Evolutionary conservation across 1,140 invertebrate species (phyloP).

Genomic region (Cotesia chilonis): DNA sequence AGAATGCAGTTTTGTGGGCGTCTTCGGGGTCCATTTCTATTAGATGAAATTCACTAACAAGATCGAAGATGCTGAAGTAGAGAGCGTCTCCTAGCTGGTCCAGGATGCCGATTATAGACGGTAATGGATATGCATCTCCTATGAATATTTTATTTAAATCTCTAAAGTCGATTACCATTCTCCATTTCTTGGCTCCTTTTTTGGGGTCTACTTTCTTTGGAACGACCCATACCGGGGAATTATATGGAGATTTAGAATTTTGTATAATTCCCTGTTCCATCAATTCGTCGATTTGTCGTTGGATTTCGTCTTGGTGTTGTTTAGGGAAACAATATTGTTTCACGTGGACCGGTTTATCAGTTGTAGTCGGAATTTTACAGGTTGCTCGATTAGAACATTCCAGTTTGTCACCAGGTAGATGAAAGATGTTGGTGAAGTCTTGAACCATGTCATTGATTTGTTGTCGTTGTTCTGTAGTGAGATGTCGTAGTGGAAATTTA

Average conservation of each 20-base stretch:
- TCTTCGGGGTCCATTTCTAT: slow-evolving; percentile 9
- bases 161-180: slow-evolving; percentile 21
- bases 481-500: not conserved
- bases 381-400: not conserved
- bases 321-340: no score
- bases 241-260: not conserved
- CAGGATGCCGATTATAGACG: slow-evolving; percentile 16
- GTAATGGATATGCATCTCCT: slow-evolving; percentile 27
- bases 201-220: no score
- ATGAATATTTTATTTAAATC: slow-evolving; percentile 18
- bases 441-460: not conserved
- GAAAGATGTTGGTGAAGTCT: slow-evolving; percentile 1
- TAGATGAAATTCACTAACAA: slow-evolving; percentile 23
- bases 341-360: no score
- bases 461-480: not conserved
- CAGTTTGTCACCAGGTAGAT: slow-evolving; percentile 13
- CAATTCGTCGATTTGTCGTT: slow-evolving; percentile 10
- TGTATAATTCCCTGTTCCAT: not conserved
- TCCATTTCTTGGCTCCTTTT: slow-evolving; percentile 7
- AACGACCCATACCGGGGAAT: not conserved
- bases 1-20: slow-evolving; percentile 24
- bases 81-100: slow-evolving; percentile 23
- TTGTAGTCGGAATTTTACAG: no score
- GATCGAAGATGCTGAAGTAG: slow-evolving; percentile 16
- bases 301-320: no score